Evolutionary conservation across 2,888 invertebrate genomes (phyloP).

Genomic region (Nudaria mundana): DNA sequence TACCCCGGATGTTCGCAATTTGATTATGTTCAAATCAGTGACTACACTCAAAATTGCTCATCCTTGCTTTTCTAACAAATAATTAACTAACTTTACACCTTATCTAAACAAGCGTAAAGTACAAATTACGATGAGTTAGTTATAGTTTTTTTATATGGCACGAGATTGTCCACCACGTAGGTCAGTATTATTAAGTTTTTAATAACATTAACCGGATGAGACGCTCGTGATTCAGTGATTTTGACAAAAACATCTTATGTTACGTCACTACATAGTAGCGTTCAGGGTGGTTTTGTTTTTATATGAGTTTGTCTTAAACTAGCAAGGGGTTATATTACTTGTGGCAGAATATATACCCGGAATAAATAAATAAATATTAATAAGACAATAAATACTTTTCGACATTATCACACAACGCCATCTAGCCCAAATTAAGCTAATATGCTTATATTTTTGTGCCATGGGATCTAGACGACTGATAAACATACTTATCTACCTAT

Average conservation of each 20-base stretch:
- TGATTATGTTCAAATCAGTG: slow-evolving; percentile 74
- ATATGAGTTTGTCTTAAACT: slow-evolving; percentile 7
- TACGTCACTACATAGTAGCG: slow-evolving; percentile 60
- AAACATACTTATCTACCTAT: too few relatives aligned
- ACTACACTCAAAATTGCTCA: slow-evolving; percentile 78
- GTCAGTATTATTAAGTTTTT: slow-evolving; percentile 78
- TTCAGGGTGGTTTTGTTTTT: slow-evolving; percentile 41
- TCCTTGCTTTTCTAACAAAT: slow-evolving; percentile 43
- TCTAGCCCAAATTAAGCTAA: too few relatives aligned
- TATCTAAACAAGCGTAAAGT: not conserved
- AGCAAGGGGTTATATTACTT: too few relatives aligned
- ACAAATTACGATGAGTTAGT: slow-evolving; percentile 9
- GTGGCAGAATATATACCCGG: too few relatives aligned
- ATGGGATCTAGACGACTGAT: too few relatives aligned
- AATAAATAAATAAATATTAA: not conserved
- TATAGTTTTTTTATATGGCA: slow-evolving; percentile 34
- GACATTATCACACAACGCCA: too few relatives aligned
- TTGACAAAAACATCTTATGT: slow-evolving; percentile 67
- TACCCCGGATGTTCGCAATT: slow-evolving; percentile 79
- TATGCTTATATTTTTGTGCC: too few relatives aligned
- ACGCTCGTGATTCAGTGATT: slow-evolving; percentile 71
- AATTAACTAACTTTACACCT: slow-evolving; percentile 25
- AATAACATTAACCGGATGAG: slow-evolving; percentile 72
- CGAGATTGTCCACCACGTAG: slow-evolving; percentile 64
- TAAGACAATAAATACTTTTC: too few relatives aligned